Percentiles rank a stretch among this genome's conserved stretches.
These are phyloP conservation scores for Gavialis gangeticus DNA, from an alignment of 2,113 vertebrate species.

Conservation along the genomic window DNA sequence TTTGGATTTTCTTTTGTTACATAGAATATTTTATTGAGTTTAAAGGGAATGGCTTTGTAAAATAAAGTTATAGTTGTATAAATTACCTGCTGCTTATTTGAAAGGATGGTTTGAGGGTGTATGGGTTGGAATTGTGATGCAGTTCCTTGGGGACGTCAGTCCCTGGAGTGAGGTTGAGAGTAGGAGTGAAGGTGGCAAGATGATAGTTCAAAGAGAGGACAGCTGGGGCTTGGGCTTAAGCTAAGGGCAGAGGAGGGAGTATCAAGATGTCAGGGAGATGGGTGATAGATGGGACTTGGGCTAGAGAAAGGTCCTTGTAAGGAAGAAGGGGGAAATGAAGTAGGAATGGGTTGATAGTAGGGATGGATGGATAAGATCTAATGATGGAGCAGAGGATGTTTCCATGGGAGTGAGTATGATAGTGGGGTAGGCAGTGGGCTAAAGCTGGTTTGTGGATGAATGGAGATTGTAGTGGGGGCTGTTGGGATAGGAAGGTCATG, in stretches of 20 bases:
- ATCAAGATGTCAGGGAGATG: neutral
- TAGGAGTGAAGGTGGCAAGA: neutral
- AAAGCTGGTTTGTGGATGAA: neutral
- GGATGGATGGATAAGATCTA: accelerated
- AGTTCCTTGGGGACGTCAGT: neutral
- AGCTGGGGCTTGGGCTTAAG: neutral
- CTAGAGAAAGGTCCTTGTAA: neutral
- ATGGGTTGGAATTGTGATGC: neutral
- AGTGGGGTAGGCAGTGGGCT: accelerated
- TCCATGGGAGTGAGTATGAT: accelerated
- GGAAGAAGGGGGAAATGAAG: neutral
- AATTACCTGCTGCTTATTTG: neutral
- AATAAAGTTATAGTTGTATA: neutral
- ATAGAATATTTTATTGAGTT: neutral
- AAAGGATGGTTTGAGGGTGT: neutral
- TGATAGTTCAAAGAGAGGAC: neutral
- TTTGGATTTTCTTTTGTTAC: constrained; percentile 34
- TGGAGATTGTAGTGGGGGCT: accelerated
- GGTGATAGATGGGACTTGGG: neutral
- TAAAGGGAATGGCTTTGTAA: neutral
- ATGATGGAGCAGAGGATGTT: accelerated
- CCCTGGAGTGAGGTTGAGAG: neutral
- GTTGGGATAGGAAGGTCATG: neutral
- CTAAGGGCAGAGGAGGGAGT: neutral
- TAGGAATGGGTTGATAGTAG: too few species aligned